Evolutionary conservation across 2,113 vertebrate genomes (phyloP).

Genomic region (Drymodes brunneopygia): DNA sequence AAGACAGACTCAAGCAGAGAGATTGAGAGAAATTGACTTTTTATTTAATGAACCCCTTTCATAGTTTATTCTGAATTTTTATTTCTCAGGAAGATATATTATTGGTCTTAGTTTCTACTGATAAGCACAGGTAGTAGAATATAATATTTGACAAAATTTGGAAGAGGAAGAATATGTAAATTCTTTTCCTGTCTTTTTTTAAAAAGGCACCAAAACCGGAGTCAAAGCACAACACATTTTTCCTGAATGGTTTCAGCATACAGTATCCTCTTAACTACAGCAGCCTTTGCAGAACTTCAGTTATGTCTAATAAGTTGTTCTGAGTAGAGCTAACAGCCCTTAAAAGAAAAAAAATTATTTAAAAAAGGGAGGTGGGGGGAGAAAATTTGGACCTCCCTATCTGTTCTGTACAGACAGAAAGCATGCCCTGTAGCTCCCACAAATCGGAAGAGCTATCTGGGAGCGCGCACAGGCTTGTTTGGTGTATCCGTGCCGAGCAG

Average conservation of each 20-base stretch:
- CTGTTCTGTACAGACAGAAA: neutral
- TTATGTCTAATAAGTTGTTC: neutral
- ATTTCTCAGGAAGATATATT: neutral
- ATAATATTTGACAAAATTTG: neutral
- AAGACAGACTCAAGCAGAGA: neutral
- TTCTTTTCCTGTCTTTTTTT: neutral
- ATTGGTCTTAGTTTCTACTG: neutral
- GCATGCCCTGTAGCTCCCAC: neutral
- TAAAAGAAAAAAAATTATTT: neutral
- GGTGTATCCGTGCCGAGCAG: slow-evolving; percentile 65
- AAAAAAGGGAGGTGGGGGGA: fast-evolving
- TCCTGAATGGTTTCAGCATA: neutral
- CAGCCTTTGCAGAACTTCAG: slow-evolving; percentile 18
- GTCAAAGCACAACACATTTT: neutral
- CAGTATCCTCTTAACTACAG: neutral
- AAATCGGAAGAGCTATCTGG: slow-evolving; percentile 29
- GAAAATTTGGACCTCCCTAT: neutral
- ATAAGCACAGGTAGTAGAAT: neutral
- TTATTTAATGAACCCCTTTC: neutral
- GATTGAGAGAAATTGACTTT: neutral
- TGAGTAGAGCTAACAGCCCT: neutral
- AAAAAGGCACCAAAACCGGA: neutral
- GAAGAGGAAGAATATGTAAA: neutral
- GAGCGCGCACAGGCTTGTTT: slow-evolving; percentile 73
- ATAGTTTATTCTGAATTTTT: neutral